Evolutionary conservation across 2,888 invertebrate species (phyloP).

Genomic region (Melieria picta): DNA sequence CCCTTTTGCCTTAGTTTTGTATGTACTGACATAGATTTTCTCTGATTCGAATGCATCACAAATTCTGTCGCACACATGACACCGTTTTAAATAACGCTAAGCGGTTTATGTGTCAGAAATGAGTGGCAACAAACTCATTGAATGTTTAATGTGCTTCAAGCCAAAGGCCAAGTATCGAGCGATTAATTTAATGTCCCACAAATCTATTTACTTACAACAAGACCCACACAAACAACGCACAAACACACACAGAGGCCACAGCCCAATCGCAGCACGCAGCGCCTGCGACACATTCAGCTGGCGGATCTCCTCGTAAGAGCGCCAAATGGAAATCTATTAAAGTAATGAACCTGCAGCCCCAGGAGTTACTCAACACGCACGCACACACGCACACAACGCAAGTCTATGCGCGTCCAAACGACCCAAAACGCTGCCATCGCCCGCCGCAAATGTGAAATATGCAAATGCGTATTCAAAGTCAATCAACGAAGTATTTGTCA

Average conservation of each 20-base stretch:
- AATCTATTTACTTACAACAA: no score
- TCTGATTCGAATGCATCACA: no score
- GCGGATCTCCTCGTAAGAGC: neutral
- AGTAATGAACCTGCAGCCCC: neutral
- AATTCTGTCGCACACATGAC: no score
- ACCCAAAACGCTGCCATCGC: neutral
- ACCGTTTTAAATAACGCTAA: no score
- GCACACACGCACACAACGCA: neutral
- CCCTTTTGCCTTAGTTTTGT: no score
- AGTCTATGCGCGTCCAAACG: neutral
- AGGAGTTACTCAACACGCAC: neutral
- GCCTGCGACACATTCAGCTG: neutral
- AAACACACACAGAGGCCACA: neutral
- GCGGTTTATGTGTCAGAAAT: no score
- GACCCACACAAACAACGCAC: conserved; percentile 1
- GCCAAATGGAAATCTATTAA: neutral
- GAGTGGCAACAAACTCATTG: no score
- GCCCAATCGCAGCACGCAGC: neutral
- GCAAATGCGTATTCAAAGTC: conserved; percentile 45
- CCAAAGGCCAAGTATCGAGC: neutral
- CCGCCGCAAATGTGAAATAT: conserved; percentile 11
- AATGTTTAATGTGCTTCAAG: neutral
- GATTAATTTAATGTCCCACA: no score
- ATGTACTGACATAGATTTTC: no score
- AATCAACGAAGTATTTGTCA: conserved; percentile 50